These are phyloP conservation scores for Nymphalis io DNA, from an alignment of 1,140 invertebrate species.

Conservation along the genomic window DNA sequence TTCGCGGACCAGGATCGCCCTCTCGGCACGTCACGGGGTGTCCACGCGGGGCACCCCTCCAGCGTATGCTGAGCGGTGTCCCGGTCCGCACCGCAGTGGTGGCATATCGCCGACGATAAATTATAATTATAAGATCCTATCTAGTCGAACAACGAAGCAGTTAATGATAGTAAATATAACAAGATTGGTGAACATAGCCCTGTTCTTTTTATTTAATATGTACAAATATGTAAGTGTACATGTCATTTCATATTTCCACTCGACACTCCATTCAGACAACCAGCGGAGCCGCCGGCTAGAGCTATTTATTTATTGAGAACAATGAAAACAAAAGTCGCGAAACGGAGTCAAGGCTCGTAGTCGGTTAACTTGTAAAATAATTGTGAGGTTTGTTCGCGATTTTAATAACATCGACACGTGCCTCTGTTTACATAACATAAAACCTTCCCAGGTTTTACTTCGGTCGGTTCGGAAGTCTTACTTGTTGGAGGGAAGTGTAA, in stretches of 20 bases:
- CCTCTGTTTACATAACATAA: neutral
- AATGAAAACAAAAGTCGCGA: conserved; percentile 26
- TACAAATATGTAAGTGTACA: neutral
- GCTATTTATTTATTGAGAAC: conserved; percentile 8
- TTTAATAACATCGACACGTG: conserved; percentile 3
- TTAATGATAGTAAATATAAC: no score
- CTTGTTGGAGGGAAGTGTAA: no score
- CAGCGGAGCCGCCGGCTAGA: neutral
- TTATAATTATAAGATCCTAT: no score
- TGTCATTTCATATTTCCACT: neutral
- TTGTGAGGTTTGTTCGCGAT: neutral
- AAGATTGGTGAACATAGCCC: neutral
- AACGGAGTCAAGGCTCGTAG: conserved; percentile 5
- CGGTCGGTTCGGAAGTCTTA: no score
- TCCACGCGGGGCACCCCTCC: no score
- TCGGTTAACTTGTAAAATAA: conserved; percentile 1
- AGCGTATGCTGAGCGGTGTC: no score
- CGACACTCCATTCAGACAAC: neutral
- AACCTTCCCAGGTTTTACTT: no score
- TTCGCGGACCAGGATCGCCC: no score
- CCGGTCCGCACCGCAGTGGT: no score
- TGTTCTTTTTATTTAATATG: neutral
- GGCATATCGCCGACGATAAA: no score
- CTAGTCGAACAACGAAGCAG: no score
- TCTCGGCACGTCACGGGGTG: no score